phyloP scores from a whole-genome alignment of 1,140 invertebrate genomes.

The Helicoverpa armigera region DNA sequence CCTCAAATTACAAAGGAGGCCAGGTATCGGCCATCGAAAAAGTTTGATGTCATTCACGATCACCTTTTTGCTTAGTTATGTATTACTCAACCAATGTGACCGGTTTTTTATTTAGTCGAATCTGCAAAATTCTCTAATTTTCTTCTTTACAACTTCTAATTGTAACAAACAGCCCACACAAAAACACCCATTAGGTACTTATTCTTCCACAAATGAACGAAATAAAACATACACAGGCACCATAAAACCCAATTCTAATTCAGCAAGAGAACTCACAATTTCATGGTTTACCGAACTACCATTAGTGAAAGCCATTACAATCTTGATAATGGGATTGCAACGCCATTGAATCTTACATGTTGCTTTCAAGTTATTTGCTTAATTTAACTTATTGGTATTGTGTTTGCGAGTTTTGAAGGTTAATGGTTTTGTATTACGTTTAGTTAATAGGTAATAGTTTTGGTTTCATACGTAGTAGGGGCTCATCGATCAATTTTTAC shows the following conservation, averaged over 20 bases:
- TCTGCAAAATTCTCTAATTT: neutral
- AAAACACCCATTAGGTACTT: neutral
- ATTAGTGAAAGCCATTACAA: slow-evolving; percentile 51
- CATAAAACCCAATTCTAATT: slow-evolving; percentile 29
- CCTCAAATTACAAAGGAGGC: too few relatives aligned
- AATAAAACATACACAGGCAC: neutral
- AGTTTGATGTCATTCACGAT: too few relatives aligned
- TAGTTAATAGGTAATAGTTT: neutral
- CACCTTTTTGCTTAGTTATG: too few relatives aligned
- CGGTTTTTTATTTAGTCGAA: too few relatives aligned
- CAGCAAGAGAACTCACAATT: slow-evolving; percentile 26
- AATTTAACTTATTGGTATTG: slow-evolving; percentile 25
- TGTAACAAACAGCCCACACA: neutral
- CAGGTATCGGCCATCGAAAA: too few relatives aligned
- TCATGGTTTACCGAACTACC: slow-evolving; percentile 44
- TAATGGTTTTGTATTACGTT: neutral
- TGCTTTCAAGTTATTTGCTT: slow-evolving; percentile 36
- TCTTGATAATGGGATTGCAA: slow-evolving; percentile 52
- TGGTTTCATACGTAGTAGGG: too few relatives aligned
- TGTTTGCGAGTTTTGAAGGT: neutral
- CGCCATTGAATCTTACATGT: slow-evolving; percentile 40
- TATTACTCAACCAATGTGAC: too few relatives aligned
- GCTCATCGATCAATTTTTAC: too few relatives aligned
- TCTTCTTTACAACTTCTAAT: neutral
- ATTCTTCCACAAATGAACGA: neutral